Base-by-base conservation (phyloP, 2,113 vertebrate species). In the Notothenia rossii region DNA sequence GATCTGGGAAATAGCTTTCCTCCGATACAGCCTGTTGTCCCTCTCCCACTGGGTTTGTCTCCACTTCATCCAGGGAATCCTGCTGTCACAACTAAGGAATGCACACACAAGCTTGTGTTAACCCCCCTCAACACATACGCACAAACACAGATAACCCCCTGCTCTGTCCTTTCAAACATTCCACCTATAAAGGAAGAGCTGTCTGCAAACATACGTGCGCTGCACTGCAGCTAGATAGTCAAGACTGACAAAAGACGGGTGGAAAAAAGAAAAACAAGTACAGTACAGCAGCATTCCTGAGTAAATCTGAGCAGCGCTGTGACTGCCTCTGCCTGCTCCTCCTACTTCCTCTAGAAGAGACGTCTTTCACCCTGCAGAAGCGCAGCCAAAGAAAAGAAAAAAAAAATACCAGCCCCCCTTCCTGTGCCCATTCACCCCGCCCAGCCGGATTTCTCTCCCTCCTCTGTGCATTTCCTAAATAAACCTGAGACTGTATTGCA, bases 381-480 rank as follows among this genome's bases (percentile, higher is more conserved):
- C 12, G 29, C 87, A 90, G 88, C 79, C 87, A 89, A 81, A 86
- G 79, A 88, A 81, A 83, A 71, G 49, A 75, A 53, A 15, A 59
- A 71, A 82, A 25, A 29, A 49, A 76, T 25, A 63, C 51, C 40
- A 48, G 29, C 54, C 72, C 72, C 50, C 69, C 56, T 83, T 82
- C 86, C 88, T 83, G 73, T 79, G 77, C 75, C 87, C 80, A 74
- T 85, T 85, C 89, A 86, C 89, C 88, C 91, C 78, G 63, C 89
- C 94, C 85, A 72, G 79, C 82, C 86, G 74, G 90, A 93, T 91
- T 89, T 92, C 93, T 89, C 89, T 90, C 91, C 88, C 92, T 92
- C 81, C 89, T 86, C 86, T 87, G 78, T 89, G 79, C 90, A 93
- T 91, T 94, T 95, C 93, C 94, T 92, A 94, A 95, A 94, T 93